Base-by-base conservation (phyloP, 2,888 invertebrate genomes). In the Troides oblongomaculatus region DNA sequence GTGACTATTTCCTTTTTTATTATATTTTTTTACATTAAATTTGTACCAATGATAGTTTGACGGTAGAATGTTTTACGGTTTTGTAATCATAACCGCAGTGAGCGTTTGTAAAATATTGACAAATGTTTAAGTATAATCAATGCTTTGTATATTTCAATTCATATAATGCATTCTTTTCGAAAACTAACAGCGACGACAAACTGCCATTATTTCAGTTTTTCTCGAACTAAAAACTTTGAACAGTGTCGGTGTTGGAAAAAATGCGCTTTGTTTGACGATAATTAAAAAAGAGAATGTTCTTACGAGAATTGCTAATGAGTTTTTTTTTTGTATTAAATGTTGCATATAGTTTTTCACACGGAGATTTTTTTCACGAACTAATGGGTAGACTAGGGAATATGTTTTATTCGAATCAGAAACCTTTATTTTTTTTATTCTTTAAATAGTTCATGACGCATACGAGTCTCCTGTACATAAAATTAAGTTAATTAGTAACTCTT, bases 191-290 rank as follows among this genome's bases (percentile, higher is more conserved):
- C 23, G 23, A 58, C 23, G 23, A 23, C 23, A 23, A 39, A 23
- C 43, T n/a, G 23, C 57, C 59, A 50, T 69, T 69, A 62, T 66
- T 66, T 18, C 46, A 23, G 61, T 43, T 62, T 65, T 46, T 36
- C 36, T 58, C 50, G 58, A n/a, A 58, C 43, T 61, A 66, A 62
- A 66, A 69, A 65, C 69, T 62, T 30, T n/a, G n/a, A 58, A 58
- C 50, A 53, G 25, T 30, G 63, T 43, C 30, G 56, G 39, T 59
- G 39, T 57, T 36, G 36, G 36, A 50, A 39, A 62, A 53, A 62
- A 63, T 46, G 23, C 10, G 57, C 36, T 25, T 58, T 21, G 58
- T 14, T 57, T 23, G 57, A 59, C n/a, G 46, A 14, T 12, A n/a
- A 30, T 61, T 66, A 58, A 23, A 25, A 58, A 23, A 58, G 57